Percentiles rank a stretch among this genome's conserved stretches.
Evolutionary conservation across 2,797 vertebrate genomes (phyloP).

Genomic region (Chiloscyllium punctatum): DNA sequence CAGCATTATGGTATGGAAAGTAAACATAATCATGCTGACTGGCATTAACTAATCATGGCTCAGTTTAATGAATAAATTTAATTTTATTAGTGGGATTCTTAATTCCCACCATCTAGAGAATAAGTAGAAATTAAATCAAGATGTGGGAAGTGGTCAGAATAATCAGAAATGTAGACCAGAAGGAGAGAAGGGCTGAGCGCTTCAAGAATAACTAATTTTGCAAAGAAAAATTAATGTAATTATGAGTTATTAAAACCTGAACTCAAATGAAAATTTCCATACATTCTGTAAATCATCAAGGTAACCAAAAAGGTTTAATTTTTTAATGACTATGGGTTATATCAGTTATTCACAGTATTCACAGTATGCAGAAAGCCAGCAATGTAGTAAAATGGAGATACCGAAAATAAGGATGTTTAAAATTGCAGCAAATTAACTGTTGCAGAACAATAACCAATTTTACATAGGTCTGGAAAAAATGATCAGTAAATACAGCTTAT

Average conservation of each 20-base stretch:
- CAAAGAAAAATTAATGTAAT: background rate
- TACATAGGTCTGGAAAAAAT: background rate
- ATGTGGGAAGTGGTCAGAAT: background rate
- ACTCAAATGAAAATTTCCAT: background rate
- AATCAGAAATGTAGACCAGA: background rate
- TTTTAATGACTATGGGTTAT: background rate
- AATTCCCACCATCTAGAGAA: background rate
- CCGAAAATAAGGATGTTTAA: background rate
- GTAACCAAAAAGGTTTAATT: background rate
- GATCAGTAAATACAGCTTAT: background rate
- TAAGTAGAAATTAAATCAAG: background rate
- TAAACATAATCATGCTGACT: background rate
- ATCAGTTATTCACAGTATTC: background rate
- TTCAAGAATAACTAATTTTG: background rate
- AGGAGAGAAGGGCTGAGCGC: background rate
- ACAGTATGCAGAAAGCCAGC: background rate
- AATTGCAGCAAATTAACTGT: background rate
- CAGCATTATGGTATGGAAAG: background rate
- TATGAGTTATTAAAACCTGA: background rate
- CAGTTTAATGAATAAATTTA: background rate
- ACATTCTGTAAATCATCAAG: background rate
- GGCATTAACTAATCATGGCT: background rate
- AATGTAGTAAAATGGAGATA: background rate
- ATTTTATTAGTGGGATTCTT: background rate
- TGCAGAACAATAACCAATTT: background rate